Base-by-base conservation (phyloP, 2,797 vertebrate species). In the Gadopsis marmoratus region DNA sequence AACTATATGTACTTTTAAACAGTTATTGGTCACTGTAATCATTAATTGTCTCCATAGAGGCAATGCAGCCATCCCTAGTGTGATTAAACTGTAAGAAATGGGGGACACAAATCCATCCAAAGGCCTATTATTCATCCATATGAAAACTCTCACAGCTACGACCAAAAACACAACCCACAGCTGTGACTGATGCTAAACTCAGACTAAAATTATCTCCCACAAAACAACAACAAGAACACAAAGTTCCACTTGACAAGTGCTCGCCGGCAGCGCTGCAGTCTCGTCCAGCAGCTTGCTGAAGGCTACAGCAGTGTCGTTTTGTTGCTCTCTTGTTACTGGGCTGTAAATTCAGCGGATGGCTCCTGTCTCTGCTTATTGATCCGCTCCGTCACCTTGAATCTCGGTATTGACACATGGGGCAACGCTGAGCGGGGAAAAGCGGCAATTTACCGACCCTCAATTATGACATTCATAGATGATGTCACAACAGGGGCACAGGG, bases 301-400 rank as follows among this genome's bases (percentile, higher is more conserved):
- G 97, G 97, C 95, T 97, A 96, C 70, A 94, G 94, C 96, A 74
- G 91, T 95, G 94, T 96, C 94, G 95, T 98, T 98, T 98, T 96
- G 97, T 97, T 97, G 86, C 87, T 91, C 87, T 97, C 97, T 97
- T 97, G 97, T 98, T 97, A 97, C 97, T 96, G 96, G 96, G 97
- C 97, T 97, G 97, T 99, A 98, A 99, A 99, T 99, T 96, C 97
- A 97, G 96, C 95, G 96, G 97, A 98, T 98, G 97, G 96, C 96
- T 97, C 96, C 97, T 98, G 98, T 98, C 97, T 96, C 93, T 94
- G 89, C 0, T 95, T 99, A 99, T 99, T 95, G 98, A 99, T 99
- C 97, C 94, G 80, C 92, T 86, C 90, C 96, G 97, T 99, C 98
- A 99, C 97, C 98, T 99, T 99, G 98, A 99, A 98, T 97, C 97